Percentiles rank a stretch among this genome's conserved stretches.
Conservation (phyloP, 2,888 invertebrate species). For the Carterocephalus palaemon region DNA sequence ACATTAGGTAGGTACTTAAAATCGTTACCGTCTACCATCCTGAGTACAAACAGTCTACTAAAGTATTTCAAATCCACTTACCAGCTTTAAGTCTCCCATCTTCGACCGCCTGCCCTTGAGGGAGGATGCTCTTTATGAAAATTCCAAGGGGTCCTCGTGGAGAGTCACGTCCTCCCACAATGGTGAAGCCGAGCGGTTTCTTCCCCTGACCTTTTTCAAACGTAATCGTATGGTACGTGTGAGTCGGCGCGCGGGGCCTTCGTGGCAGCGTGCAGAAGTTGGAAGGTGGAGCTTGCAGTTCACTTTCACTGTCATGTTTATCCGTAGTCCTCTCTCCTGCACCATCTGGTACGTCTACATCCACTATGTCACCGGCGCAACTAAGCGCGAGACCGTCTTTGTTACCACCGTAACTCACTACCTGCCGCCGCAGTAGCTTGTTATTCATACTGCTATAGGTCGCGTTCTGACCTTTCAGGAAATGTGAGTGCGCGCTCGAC, state of each 20-base stretch:
- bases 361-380: constrained; percentile 61
- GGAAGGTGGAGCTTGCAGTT: constrained; percentile 65
- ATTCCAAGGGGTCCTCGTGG: constrained; percentile 91
- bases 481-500: constrained; percentile 69
- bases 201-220: constrained; percentile 90
- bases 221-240: constrained; percentile 85
- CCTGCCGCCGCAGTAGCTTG: constrained; percentile 77
- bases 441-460: constrained; percentile 81
- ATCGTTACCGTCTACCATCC: constrained; percentile 57
- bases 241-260: constrained; percentile 82
- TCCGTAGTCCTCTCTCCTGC: constrained; percentile 52
- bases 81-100: constrained; percentile 90
- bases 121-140: constrained; percentile 90
- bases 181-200: constrained; percentile 92
- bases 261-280: constrained; percentile 87
- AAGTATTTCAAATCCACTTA: constrained; percentile 45
- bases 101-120: constrained; percentile 90
- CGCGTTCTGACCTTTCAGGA: constrained; percentile 81
- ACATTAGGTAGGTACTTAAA: no score
- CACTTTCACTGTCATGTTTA: constrained; percentile 59
- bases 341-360: constrained; percentile 63
- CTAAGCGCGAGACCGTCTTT: constrained; percentile 66
- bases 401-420: constrained; percentile 77
- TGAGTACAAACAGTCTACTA: constrained; percentile 19
- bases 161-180: constrained; percentile 92